Evolutionary conservation across 2,113 vertebrate genomes (phyloP).

Genomic region (Albula glossodonta): DNA sequence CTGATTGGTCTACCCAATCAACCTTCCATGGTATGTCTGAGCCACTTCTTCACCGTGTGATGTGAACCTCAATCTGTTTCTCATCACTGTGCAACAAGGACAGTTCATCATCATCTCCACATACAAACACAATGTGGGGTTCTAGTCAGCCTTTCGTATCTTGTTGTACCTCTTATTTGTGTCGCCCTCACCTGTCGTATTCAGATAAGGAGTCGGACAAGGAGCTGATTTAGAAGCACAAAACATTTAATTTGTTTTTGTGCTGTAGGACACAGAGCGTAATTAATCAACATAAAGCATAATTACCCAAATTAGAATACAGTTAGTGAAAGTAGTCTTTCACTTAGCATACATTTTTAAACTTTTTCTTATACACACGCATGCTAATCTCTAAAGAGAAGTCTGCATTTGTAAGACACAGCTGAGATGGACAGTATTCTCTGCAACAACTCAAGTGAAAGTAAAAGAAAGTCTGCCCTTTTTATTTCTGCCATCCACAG

Average conservation of each 20-base stretch:
- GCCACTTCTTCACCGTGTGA: not conserved
- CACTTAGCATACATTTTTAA: too few relatives aligned
- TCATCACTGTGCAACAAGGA: not conserved
- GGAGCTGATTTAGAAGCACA: too few relatives aligned
- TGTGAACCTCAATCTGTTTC: not conserved
- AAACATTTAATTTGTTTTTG: too few relatives aligned
- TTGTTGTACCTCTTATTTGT: not conserved
- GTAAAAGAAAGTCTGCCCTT: not conserved
- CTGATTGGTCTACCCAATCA: not conserved
- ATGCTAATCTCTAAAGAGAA: too few relatives aligned
- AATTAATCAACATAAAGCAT: too few relatives aligned
- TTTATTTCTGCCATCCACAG: not conserved
- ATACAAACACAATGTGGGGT: not conserved
- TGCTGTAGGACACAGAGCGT: too few relatives aligned
- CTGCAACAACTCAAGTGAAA: not conserved
- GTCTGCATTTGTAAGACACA: not conserved
- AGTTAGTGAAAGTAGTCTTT: too few relatives aligned
- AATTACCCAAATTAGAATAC: too few relatives aligned
- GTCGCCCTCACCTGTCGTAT: not conserved
- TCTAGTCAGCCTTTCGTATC: not conserved
- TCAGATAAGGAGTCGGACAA: not conserved
- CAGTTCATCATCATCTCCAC: too few relatives aligned
- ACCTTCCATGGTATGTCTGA: not conserved
- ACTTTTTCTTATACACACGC: too few relatives aligned
- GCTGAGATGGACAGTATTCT: not conserved